Conservation (phyloP, 2,888 invertebrate genomes). For the Alsophila aescularia region DNA sequence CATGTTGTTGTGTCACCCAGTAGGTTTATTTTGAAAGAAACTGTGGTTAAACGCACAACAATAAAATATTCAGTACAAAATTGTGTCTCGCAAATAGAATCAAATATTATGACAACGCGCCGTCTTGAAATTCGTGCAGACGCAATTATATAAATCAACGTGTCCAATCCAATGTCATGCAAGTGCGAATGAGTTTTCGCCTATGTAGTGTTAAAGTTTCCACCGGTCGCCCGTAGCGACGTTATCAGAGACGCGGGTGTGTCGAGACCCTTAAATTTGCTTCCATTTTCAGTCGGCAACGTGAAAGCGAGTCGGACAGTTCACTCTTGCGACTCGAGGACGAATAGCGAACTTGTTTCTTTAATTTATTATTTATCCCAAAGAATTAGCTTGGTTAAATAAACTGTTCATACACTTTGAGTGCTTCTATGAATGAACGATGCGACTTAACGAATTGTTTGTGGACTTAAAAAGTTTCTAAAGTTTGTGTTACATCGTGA, state of each 20-base stretch:
- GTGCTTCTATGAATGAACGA: constrained; percentile 9
- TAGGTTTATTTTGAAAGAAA: too few species aligned
- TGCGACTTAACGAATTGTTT: constrained; percentile 4
- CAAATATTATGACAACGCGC: constrained; percentile 13
- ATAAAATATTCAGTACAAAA: not conserved
- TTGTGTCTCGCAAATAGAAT: constrained; percentile 2
- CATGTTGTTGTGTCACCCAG: too few species aligned
- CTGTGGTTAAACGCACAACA: not conserved
- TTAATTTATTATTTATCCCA: too few species aligned
- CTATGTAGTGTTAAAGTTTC: constrained; percentile 12
- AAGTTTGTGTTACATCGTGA: constrained; percentile 14
- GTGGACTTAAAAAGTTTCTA: constrained; percentile 11
- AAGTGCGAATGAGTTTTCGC: constrained; percentile 26
- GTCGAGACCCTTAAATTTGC: constrained; percentile 4
- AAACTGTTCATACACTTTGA: not conserved
- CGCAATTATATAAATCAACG: constrained; percentile 20
- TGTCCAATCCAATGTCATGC: constrained; percentile 16
- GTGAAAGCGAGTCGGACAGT: constrained; percentile 32
- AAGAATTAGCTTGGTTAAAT: too few species aligned
- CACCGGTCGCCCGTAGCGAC: not conserved
- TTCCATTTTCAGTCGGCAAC: constrained; percentile 30
- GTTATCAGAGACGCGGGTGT: constrained; percentile 10
- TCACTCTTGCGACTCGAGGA: constrained; percentile 1
- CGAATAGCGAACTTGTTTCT: constrained; percentile 9
- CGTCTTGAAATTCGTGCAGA: constrained; percentile 21